Percentiles rank a stretch among this genome's conserved stretches.
Evolutionary conservation across 2,797 vertebrate species (phyloP).

Genomic region (Periophthalmus magnuspinnatus): DNA sequence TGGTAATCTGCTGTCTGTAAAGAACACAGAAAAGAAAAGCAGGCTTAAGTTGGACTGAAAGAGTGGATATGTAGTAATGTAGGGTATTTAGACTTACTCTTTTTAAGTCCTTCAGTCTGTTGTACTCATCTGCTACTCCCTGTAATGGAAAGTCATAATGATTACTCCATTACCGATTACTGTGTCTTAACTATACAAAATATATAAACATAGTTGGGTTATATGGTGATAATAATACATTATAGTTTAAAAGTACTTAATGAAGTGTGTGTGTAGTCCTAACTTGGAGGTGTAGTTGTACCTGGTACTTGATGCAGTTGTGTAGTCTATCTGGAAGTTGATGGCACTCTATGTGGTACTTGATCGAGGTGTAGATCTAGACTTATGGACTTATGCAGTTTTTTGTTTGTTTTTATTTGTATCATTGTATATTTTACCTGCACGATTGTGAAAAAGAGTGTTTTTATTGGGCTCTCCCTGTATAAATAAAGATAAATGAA

Average conservation of each 20-base stretch:
- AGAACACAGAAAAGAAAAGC: not conserved
- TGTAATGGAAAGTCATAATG: conserved; percentile 42
- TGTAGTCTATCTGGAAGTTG: no score
- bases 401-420: no score
- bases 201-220: not conserved
- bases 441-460: no score
- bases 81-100: conserved; percentile 66
- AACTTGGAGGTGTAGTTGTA: not conserved
- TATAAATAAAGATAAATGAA: no score
- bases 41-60: not conserved
- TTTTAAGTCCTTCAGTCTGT: conserved; percentile 83
- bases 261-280: not conserved
- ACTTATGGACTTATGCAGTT: no score
- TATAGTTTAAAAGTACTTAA: no score
- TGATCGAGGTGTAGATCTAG: no score
- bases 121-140: conserved; percentile 85
- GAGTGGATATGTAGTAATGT: no score
- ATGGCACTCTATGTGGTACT: no score
- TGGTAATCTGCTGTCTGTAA: conserved; percentile 78
- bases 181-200: not conserved
- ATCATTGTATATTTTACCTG: no score
- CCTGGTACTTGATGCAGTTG: not conserved
- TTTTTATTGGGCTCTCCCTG: no score
- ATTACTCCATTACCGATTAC: not conserved
- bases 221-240: not conserved